Conservation (phyloP, 2,797 vertebrate species). For the Poeciliopsis turneri region DNA sequence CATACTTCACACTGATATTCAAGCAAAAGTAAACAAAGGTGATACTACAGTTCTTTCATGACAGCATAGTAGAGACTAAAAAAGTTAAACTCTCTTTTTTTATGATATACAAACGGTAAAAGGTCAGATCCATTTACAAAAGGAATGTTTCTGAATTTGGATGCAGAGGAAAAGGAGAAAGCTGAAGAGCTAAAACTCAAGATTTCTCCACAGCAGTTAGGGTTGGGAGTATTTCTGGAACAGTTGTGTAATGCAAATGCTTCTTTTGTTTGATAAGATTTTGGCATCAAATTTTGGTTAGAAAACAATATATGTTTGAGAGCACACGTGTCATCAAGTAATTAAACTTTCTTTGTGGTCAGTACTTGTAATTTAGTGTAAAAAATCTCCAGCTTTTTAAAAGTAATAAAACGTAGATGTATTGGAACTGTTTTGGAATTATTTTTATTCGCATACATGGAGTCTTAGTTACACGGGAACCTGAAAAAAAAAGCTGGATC, state of each 20-base stretch:
- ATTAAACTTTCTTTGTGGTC: not conserved
- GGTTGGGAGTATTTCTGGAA: not conserved
- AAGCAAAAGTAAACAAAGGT: not conserved
- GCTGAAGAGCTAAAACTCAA: not conserved
- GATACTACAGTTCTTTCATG: not conserved
- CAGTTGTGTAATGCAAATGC: not conserved
- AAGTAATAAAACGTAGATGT: not conserved
- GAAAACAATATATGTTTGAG: not conserved
- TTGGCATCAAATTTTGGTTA: not conserved
- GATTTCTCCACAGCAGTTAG: not conserved
- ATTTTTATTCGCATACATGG: constrained; percentile 2
- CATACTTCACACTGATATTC: not conserved
- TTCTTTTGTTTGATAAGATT: not conserved
- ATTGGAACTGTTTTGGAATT: not conserved
- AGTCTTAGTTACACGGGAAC: constrained; percentile 1
- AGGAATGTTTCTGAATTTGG: not conserved
- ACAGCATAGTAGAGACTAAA: not conserved
- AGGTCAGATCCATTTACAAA: not conserved
- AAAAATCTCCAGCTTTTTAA: not conserved
- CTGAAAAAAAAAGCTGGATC: constrained; percentile 1
- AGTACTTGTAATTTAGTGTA: not conserved
- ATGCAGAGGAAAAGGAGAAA: not conserved
- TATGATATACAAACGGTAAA: not conserved
- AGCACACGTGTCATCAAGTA: not conserved
- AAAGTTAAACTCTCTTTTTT: not conserved